phyloP scores from a whole-genome alignment of 2,113 vertebrate genomes.

The Thunnus thynnus region DNA sequence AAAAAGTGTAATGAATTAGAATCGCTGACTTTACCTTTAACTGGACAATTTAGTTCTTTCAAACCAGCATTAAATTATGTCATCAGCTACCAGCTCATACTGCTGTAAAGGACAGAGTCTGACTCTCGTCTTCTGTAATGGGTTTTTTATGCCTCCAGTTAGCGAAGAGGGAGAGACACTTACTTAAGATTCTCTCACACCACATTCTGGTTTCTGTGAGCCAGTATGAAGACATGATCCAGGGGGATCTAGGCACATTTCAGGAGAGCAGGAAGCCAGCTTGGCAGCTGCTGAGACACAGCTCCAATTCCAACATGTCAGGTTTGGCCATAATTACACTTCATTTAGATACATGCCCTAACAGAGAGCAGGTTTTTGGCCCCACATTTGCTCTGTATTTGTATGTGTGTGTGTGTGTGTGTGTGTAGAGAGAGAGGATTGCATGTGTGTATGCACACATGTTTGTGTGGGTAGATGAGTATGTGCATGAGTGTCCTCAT shows the following conservation, averaged over 20 bases:
- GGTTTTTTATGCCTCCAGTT: conserved; percentile 32
- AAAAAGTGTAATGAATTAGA: no score
- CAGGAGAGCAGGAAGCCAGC: conserved; percentile 55
- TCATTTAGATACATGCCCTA: conserved; percentile 67
- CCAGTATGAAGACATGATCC: conserved; percentile 61
- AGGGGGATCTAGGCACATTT: conserved; percentile 58
- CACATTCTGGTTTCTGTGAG: conserved; percentile 58
- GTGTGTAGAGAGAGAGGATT: neutral
- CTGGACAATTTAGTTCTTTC: conserved; percentile 1
- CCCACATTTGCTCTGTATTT: conserved; percentile 25
- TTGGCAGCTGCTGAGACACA: conserved; percentile 64
- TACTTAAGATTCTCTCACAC: conserved; percentile 59
- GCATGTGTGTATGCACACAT: conserved; percentile 19
- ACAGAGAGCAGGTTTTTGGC: conserved; percentile 69
- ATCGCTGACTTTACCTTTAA: neutral
- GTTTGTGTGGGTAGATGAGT: conserved; percentile 49
- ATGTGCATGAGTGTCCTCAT: conserved; percentile 26
- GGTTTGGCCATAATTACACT: conserved; percentile 70
- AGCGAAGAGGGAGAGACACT: conserved; percentile 63
- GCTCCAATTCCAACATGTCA: conserved; percentile 69
- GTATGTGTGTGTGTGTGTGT: neutral
- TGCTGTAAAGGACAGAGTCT: conserved; percentile 26
- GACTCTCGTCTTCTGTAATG: conserved; percentile 36
- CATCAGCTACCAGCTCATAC: conserved; percentile 32
- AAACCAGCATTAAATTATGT: conserved; percentile 32